A percentile compares a stretch with the other conserved stretches of the same genome.
phyloP scores from a whole-genome alignment of 1,140 invertebrate genomes.

The Zaprionus gabonicus region DNA sequence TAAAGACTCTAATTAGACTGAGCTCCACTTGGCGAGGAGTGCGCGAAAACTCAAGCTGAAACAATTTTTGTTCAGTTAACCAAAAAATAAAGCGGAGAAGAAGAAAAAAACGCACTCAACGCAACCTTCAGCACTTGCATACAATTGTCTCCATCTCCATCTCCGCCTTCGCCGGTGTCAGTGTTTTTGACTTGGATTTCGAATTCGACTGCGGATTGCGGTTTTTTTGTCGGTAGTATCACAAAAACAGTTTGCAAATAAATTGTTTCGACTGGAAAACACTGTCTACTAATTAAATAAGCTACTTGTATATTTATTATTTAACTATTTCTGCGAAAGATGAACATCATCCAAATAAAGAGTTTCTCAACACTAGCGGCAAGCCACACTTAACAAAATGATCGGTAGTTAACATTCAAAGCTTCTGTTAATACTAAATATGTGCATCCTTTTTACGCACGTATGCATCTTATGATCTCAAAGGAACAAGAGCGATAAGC shows the following conservation, averaged over 20 bases:
- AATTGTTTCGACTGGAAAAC: neutral
- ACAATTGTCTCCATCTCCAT: slow-evolving; percentile 66
- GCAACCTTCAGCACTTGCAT: slow-evolving; percentile 66
- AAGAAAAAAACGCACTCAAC: slow-evolving; percentile 41
- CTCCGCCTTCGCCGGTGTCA: slow-evolving; percentile 12
- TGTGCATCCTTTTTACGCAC: neutral
- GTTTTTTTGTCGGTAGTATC: slow-evolving; percentile 46
- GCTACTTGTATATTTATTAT: neutral
- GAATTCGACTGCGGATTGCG: slow-evolving; percentile 46
- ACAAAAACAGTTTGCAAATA: neutral
- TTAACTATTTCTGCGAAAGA: neutral
- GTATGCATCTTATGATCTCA: neutral
- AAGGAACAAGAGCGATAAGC: too few species aligned
- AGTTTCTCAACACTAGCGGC: neutral
- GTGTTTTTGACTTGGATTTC: slow-evolving; percentile 42
- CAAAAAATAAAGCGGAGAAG: neutral
- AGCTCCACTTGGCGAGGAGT: slow-evolving; percentile 44
- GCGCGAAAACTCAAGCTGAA: slow-evolving; percentile 49
- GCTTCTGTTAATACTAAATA: neutral
- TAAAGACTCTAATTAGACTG: slow-evolving; percentile 72
- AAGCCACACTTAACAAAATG: too few species aligned
- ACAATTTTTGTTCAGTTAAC: slow-evolving; percentile 27
- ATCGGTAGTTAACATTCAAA: neutral
- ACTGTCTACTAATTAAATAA: neutral
- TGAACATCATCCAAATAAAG: neutral